Conservation (phyloP, 2,797 vertebrate genomes). For the Lithobates pipiens region DNA sequence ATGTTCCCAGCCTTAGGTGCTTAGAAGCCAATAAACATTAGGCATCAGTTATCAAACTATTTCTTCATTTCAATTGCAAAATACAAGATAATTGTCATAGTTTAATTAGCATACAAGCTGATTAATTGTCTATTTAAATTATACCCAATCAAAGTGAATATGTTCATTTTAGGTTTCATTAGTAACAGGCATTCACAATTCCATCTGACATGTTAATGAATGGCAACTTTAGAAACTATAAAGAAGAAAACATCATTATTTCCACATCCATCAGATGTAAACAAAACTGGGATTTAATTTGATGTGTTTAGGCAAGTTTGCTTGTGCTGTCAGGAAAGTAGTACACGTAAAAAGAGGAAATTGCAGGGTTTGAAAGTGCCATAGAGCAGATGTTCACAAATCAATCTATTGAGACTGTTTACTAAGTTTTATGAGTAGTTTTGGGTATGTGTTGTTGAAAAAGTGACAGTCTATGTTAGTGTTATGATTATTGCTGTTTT, state of each 20-base stretch:
- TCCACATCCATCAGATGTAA: constrained; percentile 55
- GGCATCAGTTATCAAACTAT: constrained; percentile 69
- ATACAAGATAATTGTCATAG: constrained; percentile 64
- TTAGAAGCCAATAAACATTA: constrained; percentile 64
- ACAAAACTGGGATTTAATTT: constrained; percentile 66
- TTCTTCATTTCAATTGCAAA: constrained; percentile 71
- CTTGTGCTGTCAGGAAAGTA: background rate
- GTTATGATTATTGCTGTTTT: background rate
- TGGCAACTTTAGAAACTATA: constrained; percentile 62
- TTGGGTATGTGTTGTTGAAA: background rate
- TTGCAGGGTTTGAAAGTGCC: constrained; percentile 6
- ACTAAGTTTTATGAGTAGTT: background rate
- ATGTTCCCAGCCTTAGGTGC: constrained; percentile 70
- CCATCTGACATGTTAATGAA: constrained; percentile 65
- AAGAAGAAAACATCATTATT: constrained; percentile 64
- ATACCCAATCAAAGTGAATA: constrained; percentile 66
- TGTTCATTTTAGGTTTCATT: constrained; percentile 68
- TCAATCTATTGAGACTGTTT: background rate
- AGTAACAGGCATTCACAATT: constrained; percentile 63
- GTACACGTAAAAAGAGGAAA: background rate
- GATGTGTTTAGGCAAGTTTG: constrained; percentile 27
- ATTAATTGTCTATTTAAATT: constrained; percentile 68
- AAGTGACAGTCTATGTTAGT: background rate
- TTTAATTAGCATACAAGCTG: constrained; percentile 69
- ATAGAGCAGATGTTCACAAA: constrained; percentile 1